These are phyloP conservation scores for Megalonaias nervosa DNA, from an alignment of 1,140 invertebrate species.

Conservation along the genomic window DNA sequence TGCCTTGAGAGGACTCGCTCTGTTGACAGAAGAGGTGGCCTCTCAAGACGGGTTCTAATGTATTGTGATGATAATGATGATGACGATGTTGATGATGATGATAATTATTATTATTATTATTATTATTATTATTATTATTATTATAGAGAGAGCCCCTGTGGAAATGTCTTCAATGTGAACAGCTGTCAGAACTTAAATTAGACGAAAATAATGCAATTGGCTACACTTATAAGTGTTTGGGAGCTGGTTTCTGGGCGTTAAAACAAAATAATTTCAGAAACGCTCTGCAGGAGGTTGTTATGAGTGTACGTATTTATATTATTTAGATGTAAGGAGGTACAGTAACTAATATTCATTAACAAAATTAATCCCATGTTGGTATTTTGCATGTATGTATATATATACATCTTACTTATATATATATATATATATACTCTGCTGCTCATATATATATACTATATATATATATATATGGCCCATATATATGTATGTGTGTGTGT, in stretches of 20 bases:
- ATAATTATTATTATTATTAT: too few relatives aligned
- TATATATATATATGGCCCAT: too few relatives aligned
- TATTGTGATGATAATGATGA: too few relatives aligned
- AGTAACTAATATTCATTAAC: background rate
- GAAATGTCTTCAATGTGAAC: constrained; percentile 42
- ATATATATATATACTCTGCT: too few relatives aligned
- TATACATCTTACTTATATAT: too few relatives aligned
- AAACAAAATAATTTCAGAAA: constrained; percentile 57
- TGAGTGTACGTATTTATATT: constrained; percentile 49
- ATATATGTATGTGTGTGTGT: too few relatives aligned
- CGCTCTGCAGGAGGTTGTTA: constrained; percentile 49
- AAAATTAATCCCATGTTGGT: background rate
- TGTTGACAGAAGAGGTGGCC: too few relatives aligned
- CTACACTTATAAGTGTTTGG: constrained; percentile 61
- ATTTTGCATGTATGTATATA: too few relatives aligned
- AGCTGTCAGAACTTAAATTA: constrained; percentile 47
- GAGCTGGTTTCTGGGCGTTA: constrained; percentile 60
- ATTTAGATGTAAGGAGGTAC: background rate
- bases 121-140: background rate
- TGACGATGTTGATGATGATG: too few relatives aligned
- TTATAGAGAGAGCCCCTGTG: constrained; percentile 50
- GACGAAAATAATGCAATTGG: constrained; percentile 47
- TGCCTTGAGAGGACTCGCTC: too few relatives aligned
- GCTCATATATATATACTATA: too few relatives aligned
- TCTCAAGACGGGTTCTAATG: too few relatives aligned